These are phyloP conservation scores for Drosophila burlai DNA, from an alignment of 1,140 invertebrate species.

Conservation along the genomic window DNA sequence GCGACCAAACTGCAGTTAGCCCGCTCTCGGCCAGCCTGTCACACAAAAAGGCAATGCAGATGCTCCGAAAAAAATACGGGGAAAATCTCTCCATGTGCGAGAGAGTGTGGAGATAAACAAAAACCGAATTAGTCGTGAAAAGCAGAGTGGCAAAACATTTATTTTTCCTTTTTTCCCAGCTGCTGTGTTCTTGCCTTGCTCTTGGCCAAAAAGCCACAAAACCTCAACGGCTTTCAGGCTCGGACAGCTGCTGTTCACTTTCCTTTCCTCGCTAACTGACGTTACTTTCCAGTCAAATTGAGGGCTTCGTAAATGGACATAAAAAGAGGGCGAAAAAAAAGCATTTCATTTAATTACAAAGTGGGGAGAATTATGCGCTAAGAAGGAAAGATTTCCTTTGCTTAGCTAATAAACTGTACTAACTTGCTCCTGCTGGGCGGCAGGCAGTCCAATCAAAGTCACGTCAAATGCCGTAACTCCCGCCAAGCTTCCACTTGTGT, in stretches of 20 bases:
- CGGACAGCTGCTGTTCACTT: slow-evolving; percentile 67
- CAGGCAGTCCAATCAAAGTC: slow-evolving; percentile 44
- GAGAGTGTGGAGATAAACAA: slow-evolving; percentile 68
- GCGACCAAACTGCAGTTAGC: slow-evolving; percentile 76
- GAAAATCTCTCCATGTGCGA: slow-evolving; percentile 49
- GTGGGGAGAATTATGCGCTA: slow-evolving; percentile 7
- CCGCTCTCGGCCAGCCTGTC: slow-evolving; percentile 49
- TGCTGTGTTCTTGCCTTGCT: slow-evolving; percentile 32
- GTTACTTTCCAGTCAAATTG: slow-evolving; percentile 42
- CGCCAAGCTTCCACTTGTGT: slow-evolving; percentile 54
- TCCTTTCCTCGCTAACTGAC: slow-evolving; percentile 29
- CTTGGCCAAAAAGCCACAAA: slow-evolving; percentile 64
- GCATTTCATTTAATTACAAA: slow-evolving; percentile 33
- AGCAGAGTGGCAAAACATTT: slow-evolving; percentile 81
- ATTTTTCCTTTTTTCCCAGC: slow-evolving; percentile 42
- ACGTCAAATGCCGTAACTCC: slow-evolving; percentile 25
- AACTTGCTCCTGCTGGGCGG: slow-evolving; percentile 23
- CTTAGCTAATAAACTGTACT: slow-evolving; percentile 9
- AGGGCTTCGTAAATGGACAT: slow-evolving; percentile 25
- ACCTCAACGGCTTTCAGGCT: slow-evolving; percentile 69
- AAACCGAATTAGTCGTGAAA: slow-evolving; percentile 79
- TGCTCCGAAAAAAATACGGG: slow-evolving; percentile 34
- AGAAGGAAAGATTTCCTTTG: background rate
- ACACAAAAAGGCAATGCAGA: slow-evolving; percentile 63
- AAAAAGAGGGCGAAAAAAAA: slow-evolving; percentile 12